Evolutionary conservation across 2,113 vertebrate species (phyloP).

Genomic region (Silurus asotus): DNA sequence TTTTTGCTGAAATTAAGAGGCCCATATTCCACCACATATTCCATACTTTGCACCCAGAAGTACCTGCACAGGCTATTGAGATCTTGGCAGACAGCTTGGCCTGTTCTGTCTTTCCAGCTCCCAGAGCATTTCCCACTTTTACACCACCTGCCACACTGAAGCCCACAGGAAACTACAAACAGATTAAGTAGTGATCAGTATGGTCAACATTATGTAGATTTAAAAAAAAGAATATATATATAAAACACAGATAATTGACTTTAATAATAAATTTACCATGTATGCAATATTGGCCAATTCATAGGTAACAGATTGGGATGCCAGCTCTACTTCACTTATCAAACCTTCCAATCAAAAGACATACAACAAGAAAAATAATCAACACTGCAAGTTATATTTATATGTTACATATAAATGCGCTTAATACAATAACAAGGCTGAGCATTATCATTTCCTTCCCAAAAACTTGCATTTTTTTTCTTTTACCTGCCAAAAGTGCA

Average conservation of each 20-base stretch:
- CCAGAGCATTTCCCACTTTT: conserved; percentile 82
- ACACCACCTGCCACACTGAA: conserved; percentile 79
- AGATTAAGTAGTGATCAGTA: neutral
- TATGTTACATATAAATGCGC: neutral
- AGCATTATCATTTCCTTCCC: neutral
- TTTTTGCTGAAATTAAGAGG: no score
- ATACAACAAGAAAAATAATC: neutral
- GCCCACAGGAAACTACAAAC: conserved; percentile 77
- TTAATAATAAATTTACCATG: conserved; percentile 76
- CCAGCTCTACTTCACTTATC: conserved; percentile 83
- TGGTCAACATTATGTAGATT: neutral
- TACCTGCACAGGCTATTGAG: conserved; percentile 72
- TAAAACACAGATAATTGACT: neutral
- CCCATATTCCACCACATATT: no score
- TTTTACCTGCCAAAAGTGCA: conserved; percentile 81
- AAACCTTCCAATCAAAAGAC: conserved; percentile 70
- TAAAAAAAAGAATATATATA: conserved; percentile 3
- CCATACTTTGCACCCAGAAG: conserved; percentile 17
- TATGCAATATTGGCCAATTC: conserved; percentile 75
- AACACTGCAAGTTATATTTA: neutral
- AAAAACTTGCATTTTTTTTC: conserved; percentile 51
- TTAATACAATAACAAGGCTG: neutral
- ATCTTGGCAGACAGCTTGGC: conserved; percentile 76
- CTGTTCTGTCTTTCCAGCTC: conserved; percentile 73
- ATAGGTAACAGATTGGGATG: conserved; percentile 81